Evolutionary conservation across 1,140 invertebrate species (phyloP), one percentile per base, ranked within the genome.

Genomic region (Agrilus planipennis): DNA sequence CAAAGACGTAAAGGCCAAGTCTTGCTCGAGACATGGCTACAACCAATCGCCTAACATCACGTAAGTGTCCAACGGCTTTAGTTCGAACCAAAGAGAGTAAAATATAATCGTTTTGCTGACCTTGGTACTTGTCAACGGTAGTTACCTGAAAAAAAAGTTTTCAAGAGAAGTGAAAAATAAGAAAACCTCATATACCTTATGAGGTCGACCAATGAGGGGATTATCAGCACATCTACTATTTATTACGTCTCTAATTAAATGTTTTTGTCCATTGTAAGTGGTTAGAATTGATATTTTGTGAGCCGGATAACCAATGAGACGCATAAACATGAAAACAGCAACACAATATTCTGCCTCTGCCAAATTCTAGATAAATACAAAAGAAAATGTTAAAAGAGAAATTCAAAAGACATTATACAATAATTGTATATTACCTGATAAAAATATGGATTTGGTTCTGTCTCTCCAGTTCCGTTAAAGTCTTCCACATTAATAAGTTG

Each of bases 181-280:
- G 5, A 25, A 6, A 11, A 6, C 11, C 5, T 6, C 5, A 5
- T 6, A 25, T 61, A 93, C 88, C 72, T 97, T 98, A 51, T 89
- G 79, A 1, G 96, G 95, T 49, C 79, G 68, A 6, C 95, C 95
- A 55, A 99, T 93, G n/a, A 99, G 70, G 1, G 93, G 89, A 71
- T 99, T 99, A 31, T 82, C 81, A 0, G 85, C 89, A 68, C 95
- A 99, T 44, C 93, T 72, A 32, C 88, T 85, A 49, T 91, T 83
- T 32, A 99, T 84, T 6, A 99, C 91, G 67, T 99, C 96, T 18
- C 90, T 65, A 20, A 99, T 89, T 14, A 99, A 71, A 67, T 96
- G 90, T 61, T 98, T 98, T 65, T 99, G 96, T 6, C 96, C 96
- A 67, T 99, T 99, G 63, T 99, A 99, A 0, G 96, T 99, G 0